Conservation (phyloP, 2,888 invertebrate species). For the Thymelicus lineola region DNA sequence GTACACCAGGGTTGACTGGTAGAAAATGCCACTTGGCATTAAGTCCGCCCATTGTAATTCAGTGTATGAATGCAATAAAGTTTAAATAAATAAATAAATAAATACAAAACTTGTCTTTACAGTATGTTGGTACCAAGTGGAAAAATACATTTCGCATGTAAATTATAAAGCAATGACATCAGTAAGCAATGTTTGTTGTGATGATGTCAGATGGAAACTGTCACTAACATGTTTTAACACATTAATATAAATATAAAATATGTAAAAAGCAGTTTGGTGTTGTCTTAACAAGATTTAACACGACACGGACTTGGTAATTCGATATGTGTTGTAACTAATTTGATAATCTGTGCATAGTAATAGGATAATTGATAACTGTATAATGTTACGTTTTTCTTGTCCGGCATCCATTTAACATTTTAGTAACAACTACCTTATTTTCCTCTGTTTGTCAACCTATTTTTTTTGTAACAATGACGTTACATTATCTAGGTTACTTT, state of each 20-base stretch:
- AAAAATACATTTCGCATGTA: background rate
- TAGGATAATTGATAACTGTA: background rate
- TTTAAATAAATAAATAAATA: too few relatives aligned
- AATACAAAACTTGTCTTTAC: too few relatives aligned
- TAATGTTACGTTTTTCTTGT: background rate
- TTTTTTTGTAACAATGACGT: too few relatives aligned
- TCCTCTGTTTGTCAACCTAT: too few relatives aligned
- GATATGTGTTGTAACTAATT: constrained; percentile 9
- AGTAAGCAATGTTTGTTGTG: background rate
- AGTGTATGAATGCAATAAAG: too few relatives aligned
- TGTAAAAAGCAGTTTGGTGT: constrained; percentile 9
- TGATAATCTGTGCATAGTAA: background rate
- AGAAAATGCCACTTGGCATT: too few relatives aligned
- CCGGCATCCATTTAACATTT: background rate
- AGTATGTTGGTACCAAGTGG: too few relatives aligned
- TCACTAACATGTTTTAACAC: constrained; percentile 4
- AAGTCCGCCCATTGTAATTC: too few relatives aligned
- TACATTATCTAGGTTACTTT: too few relatives aligned
- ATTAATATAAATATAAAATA: too few relatives aligned
- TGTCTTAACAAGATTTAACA: constrained; percentile 9
- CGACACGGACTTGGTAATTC: constrained; percentile 6
- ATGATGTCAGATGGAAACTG: constrained; percentile 4
- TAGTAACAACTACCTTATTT: too few relatives aligned
- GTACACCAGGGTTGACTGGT: too few relatives aligned
- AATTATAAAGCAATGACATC: constrained; percentile 7